Evolutionary conservation across 2,888 invertebrate genomes (phyloP).

Genomic region (Lamellibrachia satsuma): DNA sequence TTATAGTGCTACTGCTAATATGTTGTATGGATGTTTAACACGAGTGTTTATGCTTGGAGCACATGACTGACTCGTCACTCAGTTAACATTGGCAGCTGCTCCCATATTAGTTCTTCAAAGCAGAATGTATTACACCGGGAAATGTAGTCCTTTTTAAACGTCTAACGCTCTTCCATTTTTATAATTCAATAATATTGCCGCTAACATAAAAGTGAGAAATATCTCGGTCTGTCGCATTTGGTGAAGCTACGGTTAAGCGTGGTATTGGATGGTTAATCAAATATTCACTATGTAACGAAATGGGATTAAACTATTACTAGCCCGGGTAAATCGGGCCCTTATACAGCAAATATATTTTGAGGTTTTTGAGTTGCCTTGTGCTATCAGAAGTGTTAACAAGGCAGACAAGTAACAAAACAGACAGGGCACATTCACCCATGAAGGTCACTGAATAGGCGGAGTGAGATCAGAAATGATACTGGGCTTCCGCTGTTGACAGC

Average conservation of each 20-base stretch:
- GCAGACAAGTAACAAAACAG: no score
- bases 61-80: background rate
- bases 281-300: background rate
- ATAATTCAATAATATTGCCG: background rate
- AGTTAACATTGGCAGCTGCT: background rate
- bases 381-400: no score
- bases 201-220: background rate
- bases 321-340: no score
- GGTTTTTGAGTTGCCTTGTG: no score
- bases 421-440: no score
- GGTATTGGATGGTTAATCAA: background rate
- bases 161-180: background rate
- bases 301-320: background rate
- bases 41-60: background rate
- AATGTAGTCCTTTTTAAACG: background rate
- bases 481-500: no score
- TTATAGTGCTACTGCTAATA: no score
- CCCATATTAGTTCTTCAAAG: background rate
- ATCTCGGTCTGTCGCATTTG: background rate
- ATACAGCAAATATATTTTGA: no score
- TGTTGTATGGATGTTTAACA: background rate
- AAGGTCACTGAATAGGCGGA: no score
- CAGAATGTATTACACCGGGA: background rate
- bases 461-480: no score
- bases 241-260: background rate